phyloP scores from a whole-genome alignment of 2,113 vertebrate species.

The Pluvialis apricaria region DNA sequence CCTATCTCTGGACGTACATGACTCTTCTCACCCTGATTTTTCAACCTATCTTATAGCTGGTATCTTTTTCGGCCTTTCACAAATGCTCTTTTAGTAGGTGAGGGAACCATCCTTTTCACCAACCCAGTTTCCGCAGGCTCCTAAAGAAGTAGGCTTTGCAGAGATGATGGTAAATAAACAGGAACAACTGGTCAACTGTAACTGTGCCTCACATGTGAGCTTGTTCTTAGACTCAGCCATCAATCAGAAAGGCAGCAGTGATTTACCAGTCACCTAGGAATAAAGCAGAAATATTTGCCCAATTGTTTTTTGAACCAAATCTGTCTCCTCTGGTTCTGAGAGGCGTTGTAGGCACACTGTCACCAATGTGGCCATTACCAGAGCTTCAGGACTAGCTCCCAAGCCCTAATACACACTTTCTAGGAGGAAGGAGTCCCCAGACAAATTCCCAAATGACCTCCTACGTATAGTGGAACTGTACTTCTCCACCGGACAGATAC shows the following conservation, averaged over 20 bases:
- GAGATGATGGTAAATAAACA: background rate
- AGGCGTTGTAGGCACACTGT: background rate
- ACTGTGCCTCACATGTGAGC: background rate
- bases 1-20: background rate
- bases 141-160: background rate
- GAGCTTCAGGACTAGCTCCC: background rate
- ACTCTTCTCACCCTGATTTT: background rate
- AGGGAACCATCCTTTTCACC: background rate
- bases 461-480: background rate
- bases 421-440: background rate
- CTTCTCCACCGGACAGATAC: background rate
- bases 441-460: background rate
- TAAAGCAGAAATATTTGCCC: background rate
- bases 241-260: background rate
- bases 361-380: background rate
- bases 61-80: background rate
- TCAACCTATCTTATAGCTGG: background rate
- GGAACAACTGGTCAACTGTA: background rate
- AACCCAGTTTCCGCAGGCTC: background rate
- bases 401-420: background rate
- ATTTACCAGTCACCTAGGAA: background rate
- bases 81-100: background rate
- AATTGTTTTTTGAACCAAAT: background rate
- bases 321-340: background rate
- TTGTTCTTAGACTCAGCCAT: background rate